These are phyloP conservation scores for Sericinus montela DNA, from an alignment of 2,888 invertebrate species.

Conservation along the genomic window DNA sequence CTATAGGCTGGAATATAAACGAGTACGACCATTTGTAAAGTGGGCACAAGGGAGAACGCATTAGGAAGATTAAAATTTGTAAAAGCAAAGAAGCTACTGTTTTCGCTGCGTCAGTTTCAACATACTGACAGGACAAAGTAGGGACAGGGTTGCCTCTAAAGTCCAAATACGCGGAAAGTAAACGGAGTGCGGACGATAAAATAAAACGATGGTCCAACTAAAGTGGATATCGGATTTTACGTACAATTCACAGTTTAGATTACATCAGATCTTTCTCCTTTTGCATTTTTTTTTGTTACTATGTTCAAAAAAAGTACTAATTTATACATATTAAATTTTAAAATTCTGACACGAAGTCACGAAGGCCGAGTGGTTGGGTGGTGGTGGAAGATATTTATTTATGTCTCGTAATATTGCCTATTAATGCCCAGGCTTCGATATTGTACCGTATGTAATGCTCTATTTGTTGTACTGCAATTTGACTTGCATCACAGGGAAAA, in stretches of 20 bases:
- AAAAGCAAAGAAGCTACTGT: slow-evolving; percentile 58
- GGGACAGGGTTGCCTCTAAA: slow-evolving; percentile 1
- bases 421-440: no score
- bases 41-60: slow-evolving; percentile 57
- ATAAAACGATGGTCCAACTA: not conserved
- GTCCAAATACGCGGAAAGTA: not conserved
- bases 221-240: slow-evolving; percentile 4
- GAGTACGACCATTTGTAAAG: slow-evolving; percentile 53
- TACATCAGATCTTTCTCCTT: no score
- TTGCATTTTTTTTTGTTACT: no score
- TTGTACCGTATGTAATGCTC: no score
- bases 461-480: no score
- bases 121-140: slow-evolving; percentile 22
- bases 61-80: slow-evolving; percentile 75
- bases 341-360: no score
- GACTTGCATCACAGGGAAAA: no score
- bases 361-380: no score
- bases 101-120: slow-evolving; percentile 27
- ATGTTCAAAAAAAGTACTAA: no score
- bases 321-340: no score
- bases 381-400: no score
- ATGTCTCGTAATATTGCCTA: no score
- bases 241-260: not conserved
- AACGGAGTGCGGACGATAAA: slow-evolving; percentile 10
- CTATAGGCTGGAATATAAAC: slow-evolving; percentile 44